Conservation (phyloP, 2,797 vertebrate genomes). For the Lithobates sylvaticus region DNA sequence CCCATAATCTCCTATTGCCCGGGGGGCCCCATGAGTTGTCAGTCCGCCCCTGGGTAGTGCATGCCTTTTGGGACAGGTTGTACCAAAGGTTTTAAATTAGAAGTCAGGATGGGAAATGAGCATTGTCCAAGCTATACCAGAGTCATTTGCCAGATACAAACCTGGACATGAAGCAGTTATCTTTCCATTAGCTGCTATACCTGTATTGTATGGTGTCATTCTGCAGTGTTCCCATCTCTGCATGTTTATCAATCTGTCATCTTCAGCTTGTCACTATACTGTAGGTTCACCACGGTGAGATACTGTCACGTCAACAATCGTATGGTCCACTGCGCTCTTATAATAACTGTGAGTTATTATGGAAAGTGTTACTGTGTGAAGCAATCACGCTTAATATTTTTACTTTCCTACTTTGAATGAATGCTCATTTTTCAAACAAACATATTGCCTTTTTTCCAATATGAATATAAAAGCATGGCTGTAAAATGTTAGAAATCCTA, state of each 20-base stretch:
- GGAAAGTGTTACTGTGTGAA: constrained; percentile 56
- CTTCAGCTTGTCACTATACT: constrained; percentile 3
- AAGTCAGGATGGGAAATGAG: too few relatives aligned
- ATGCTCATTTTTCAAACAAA: too few relatives aligned
- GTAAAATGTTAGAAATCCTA: background rate
- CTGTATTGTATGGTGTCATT: constrained; percentile 10
- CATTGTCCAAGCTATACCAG: too few relatives aligned
- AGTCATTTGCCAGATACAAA: too few relatives aligned
- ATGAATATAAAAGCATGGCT: constrained; percentile 17
- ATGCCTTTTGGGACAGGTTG: too few relatives aligned
- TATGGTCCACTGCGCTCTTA: constrained; percentile 57
- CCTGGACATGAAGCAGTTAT: background rate
- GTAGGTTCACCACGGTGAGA: constrained; percentile 54
- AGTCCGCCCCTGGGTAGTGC: too few relatives aligned
- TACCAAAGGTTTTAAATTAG: too few relatives aligned
- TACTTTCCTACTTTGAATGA: constrained; percentile 35
- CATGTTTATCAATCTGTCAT: constrained; percentile 54
- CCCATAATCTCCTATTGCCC: too few relatives aligned
- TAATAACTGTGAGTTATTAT: constrained; percentile 61
- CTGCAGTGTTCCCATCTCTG: constrained; percentile 26
- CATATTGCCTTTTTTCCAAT: too few relatives aligned
- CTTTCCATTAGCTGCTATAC: background rate
- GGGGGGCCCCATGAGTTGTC: too few relatives aligned
- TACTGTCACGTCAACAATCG: constrained; percentile 60
- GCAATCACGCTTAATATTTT: constrained; percentile 52